Evolutionary conservation across 2,888 invertebrate species (phyloP), one percentile per base, ranked within the genome.

Genomic region (Callosobruchus maculatus): DNA sequence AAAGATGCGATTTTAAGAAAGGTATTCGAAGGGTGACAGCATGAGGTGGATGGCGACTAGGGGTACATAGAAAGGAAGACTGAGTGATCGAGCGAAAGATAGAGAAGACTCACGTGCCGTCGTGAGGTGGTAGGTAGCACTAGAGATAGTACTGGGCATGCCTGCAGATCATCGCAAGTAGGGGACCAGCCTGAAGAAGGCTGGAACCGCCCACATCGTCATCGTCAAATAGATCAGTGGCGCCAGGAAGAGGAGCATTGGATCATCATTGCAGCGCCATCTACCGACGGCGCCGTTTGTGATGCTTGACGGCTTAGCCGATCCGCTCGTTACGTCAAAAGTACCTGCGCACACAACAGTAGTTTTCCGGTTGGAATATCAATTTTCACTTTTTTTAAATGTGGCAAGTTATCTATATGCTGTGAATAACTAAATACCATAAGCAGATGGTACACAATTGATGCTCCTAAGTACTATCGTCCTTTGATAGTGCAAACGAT

Each of bases 151-250:
- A 49, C 49, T 49, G 49, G 3, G 49, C 76, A 77, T 76, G 77
- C 77, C 84, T 85, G 83, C 83, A 84, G 84, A 84, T 77, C 80
- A 79, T 80, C 81, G 82, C 83, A 83, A 84, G 82, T 82, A 82
- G 82, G 83, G 84, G 83, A 82, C 83, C 82, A 82, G 78, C 80
- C 80, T 80, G 80, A 81, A 76, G 49, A 13, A 49, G 49, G 49
- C 49, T 49, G 49, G 49, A 49, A 49, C 49, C 49, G 7, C 49
- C 49, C 49, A 49, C 7, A 49, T 49, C 49, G 30, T 30, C 30
- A 30, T 30, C 30, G 18, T 79, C 81, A 75, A 72, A 69, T 82
- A 77, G 77, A 81, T 81, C 82, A 85, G 84, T 82, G 85, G 84
- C 85, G 85, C 84, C 85, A 85, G 84, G 83, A 84, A 81, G 80